Base-by-base conservation (phyloP, 2,797 vertebrate genomes). In the Borostomias antarcticus region DNA sequence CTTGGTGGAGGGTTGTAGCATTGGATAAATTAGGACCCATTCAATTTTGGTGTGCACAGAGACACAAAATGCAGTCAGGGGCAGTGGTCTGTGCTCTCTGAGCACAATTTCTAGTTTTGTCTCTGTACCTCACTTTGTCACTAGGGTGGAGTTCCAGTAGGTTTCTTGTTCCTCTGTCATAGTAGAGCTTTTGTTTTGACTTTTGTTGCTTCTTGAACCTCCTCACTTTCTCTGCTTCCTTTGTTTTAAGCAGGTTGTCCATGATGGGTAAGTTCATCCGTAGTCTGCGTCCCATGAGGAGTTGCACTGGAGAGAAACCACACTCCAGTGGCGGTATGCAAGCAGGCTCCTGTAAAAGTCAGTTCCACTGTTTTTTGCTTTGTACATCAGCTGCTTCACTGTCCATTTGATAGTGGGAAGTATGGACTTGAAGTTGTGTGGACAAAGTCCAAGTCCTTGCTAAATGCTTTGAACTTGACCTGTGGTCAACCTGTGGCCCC, bases 311-410 rank as follows among this genome's bases (percentile, higher is more conserved):
- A 19, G 60, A 74, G 15, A 72, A 10, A 28, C 58, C 72, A 70
- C 45, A 72, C n/a, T 79, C 53, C 7, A 77, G 58, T 15, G 47
- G 59, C 9, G 10, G 26, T 81, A 77, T 2, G 58, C 50, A 1
- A 79, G 54, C 23, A 63, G 15, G 37, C 70, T 69, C 35, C 32
- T 28, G 26, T 68, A 75, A 54, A 74, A 70, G 56, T 70, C 64
- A 7, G 7, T 21, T 43, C 23, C 28, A 62, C n/a, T 52, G 17
- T 75, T 51, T 17, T 30, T 53, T 19, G 61, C 23, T 25, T 66
- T 66, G 28, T 35, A 0, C 33, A 68, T 63, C 32, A 74, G 25
- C 7, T 58, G 65, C 19, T 64, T 73, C 17, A 62, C 59, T 8
- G n/a, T 70, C 28, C 35, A 17, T 68, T 76, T 2, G 51, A 70